Evolutionary conservation across 1,140 invertebrate species (phyloP), one percentile per base, ranked within the genome.

Genomic region (Zaprionus ornatus): DNA sequence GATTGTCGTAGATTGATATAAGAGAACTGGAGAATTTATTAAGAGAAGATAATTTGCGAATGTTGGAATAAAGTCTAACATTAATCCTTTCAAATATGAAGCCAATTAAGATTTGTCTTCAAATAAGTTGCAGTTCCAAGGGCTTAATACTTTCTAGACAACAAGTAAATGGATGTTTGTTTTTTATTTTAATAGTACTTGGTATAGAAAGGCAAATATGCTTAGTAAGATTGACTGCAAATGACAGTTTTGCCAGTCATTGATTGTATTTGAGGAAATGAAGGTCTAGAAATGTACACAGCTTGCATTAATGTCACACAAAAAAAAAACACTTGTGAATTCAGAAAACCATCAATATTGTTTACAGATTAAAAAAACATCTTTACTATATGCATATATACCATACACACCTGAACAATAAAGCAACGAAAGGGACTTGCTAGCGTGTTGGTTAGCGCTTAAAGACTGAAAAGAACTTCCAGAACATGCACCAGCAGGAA

Each of bases 111-210:
- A 42, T 6, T 1, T 9, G 7, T n/a, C 13, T 32, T 32, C 1
- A 10, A 32, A 32, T 32, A 10, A 32, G 29, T 10, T 10, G 9
- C 9, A n/a, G 7, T 45, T 45, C 12, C n/a, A 45, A 32, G 45
- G 17, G 7, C 0, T 10, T 9, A 10, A 50, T 4, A 23, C 45
- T 50, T 50, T 50, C 19, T 50, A 23, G 45, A 42, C 32, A 48
- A 27, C 42, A 37, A 45, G 25, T 45, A 67, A 73, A 68, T 65
- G 45, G 40, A 55, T 32, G 10, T 19, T 37, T 37, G 54, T 15
- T 19, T 55, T 37, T 27, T 37, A 55, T 69, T 68, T 68, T 29
- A 50, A 62, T 69, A 62, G 57, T 27, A 69, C 48, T 74, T 21
- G 6, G 27, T 60, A 45, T 29, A 23, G 17, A 27, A 68, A 68